Evolutionary conservation across 2,797 vertebrate species (phyloP).

Genomic region (Emys orbicularis): DNA sequence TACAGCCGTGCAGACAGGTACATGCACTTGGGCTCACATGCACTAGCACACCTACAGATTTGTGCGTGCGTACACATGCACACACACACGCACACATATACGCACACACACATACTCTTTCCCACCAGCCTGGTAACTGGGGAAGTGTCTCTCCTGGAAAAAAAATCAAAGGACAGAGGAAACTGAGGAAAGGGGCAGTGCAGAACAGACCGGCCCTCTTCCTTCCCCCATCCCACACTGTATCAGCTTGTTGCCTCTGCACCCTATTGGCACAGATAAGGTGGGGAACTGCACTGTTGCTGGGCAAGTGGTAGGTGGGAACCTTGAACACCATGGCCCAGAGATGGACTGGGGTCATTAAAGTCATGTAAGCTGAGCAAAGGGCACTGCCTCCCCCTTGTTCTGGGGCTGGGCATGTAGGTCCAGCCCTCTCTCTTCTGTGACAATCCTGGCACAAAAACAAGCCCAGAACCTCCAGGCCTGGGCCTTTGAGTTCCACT

Average conservation of each 20-base stretch:
- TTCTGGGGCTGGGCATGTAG: too few relatives aligned
- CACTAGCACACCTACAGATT: too few relatives aligned
- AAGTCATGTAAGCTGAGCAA: too few relatives aligned
- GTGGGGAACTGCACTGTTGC: neutral
- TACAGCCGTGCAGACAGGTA: too few relatives aligned
- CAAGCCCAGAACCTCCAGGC: too few relatives aligned
- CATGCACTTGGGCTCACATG: too few relatives aligned
- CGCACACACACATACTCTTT: neutral
- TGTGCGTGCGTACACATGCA: accelerated
- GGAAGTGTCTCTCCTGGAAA: neutral
- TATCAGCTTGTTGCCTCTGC: neutral
- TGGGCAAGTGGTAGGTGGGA: neutral
- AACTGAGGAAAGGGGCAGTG: too few relatives aligned
- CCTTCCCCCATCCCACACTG: neutral
- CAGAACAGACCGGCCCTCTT: neutral
- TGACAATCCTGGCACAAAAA: neutral
- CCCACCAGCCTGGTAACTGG: neutral
- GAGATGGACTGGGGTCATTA: too few relatives aligned
- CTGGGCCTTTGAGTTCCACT: neutral
- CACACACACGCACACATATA: too few relatives aligned
- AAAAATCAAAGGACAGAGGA: neutral
- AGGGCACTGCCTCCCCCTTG: too few relatives aligned
- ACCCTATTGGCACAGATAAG: too few relatives aligned
- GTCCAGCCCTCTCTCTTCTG: neutral
- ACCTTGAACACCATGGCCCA: neutral